Conservation (phyloP, 2,113 vertebrate genomes). For the Fulmarus glacialis region DNA sequence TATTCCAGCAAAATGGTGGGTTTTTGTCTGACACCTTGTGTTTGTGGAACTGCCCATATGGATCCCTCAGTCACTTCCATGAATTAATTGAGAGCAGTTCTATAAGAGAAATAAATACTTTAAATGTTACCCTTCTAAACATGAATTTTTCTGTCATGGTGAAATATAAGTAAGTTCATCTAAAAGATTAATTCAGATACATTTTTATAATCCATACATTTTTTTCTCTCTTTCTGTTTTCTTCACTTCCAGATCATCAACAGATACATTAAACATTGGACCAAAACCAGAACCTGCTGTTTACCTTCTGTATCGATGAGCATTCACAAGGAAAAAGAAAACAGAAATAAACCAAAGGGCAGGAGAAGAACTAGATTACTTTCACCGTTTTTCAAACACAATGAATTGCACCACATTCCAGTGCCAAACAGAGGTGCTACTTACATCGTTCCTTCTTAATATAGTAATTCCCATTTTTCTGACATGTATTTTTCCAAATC, state of each 20-base stretch:
- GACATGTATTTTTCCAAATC: neutral
- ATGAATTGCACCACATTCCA: neutral
- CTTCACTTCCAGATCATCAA: neutral
- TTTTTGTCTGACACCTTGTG: neutral
- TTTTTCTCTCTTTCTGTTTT: neutral
- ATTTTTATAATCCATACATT: neutral
- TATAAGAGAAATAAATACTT: neutral
- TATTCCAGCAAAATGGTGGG: neutral
- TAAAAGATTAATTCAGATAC: neutral
- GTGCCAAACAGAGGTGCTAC: neutral
- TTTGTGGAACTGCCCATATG: neutral
- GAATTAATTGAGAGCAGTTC: neutral
- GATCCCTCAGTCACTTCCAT: neutral
- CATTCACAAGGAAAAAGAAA: neutral
- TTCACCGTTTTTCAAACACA: neutral
- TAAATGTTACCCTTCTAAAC: neutral
- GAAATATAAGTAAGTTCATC: neutral
- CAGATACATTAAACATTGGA: neutral
- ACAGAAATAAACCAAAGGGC: neutral
- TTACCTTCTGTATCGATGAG: neutral
- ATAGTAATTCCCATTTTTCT: neutral
- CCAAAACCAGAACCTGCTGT: neutral
- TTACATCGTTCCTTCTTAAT: neutral
- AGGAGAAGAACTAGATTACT: neutral
- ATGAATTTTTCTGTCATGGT: neutral